Evolutionary conservation across 2,113 vertebrate genomes (phyloP), one percentile per base, ranked within the genome.

Genomic region (Leptobrachium leishanense): DNA sequence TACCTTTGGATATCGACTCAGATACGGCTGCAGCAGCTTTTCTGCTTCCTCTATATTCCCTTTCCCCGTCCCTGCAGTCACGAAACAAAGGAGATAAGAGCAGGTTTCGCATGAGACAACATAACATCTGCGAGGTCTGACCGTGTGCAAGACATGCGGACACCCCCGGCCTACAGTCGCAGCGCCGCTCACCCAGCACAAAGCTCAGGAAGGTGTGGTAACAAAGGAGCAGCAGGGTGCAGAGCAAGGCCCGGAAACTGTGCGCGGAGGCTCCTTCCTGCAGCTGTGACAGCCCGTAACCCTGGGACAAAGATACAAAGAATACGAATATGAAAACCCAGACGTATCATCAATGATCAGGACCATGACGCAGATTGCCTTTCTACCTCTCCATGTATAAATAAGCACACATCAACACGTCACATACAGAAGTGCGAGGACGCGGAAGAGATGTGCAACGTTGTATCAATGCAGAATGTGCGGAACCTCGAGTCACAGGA

Each of bases 151-250:
- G 50, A 31, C 20, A 31, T 31, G 20, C 20, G 20, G 20, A 31
- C 20, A 31, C 20, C 20, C 20, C 20, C 20, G 20, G 20, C 20
- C 20, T 31, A 31, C 20, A 31, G 20, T 31, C 20, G 20, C 20
- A 31, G 68, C 15, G 15, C 59, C 71, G 44, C 93, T 91, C 88
- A 98, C 98, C 97, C 40, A 99, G 87, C 86, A 99, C 97, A 84
- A 99, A 98, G 85, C 95, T 97, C 94, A 99, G 95, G 93, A 99
- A 99, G 59, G 97, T 99, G 90, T 99, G 96, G 88, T 99, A 98
- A 89, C 96, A 99, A 68, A 99, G 94, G 82, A 99, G 92, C 83
- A 99, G 90, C 95, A 99, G 95, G 89, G 95, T 96, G 76, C 98
- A 99, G 74, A 99, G 92, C 85, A 99, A 95, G 2, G 98, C 95